Evolutionary conservation across 2,113 vertebrate species (phyloP), one percentile per base, ranked within the genome.

Genomic region (Semnopithecus entellus): DNA sequence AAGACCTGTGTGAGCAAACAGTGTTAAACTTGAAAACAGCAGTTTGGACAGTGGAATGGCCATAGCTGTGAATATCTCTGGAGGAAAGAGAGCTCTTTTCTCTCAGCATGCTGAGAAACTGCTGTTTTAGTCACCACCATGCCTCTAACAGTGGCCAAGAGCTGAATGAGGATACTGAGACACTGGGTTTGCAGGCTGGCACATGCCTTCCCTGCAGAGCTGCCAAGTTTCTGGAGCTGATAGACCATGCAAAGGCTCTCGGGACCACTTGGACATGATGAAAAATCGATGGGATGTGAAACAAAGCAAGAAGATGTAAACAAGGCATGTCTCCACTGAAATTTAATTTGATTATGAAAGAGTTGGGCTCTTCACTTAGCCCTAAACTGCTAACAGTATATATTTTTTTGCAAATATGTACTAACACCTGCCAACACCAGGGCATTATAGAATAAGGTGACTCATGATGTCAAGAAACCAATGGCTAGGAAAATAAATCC

Each of bases 341-440:
- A 61, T 40, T 90, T 86, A 83, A 93, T 85, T 75, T 78, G 13
- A n/a, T 96, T 43, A 64, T 79, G 76, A 73, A 90, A 78, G 16
- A 83, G 10, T 75, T 55, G 25, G 30, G 2, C 2, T n/a, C n/a
- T 88, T 52, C 25, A 23, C 81, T 45, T 84, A 0, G 59, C 6
- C 38, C n/a, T 88, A 80, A 84, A 80, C 18, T 48, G 52, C 88
- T 18, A 48, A 40, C 30, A 2, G 2, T 72, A 4, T 61, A 23
- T 50, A 50, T 50, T 1, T 78, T 83, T 70, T n/a, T 27, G 43
- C 6, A 78, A 61, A n/a, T 27, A 82, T 38, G 13, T 2, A 73
- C 52, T 80, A 79, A 52, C 7, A 73, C 13, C 13, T 70, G 20
- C 43, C 25, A 80, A 38, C 20, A 35, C 11, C 40, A 81, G 12